phyloP scores from a whole-genome alignment of 2,888 invertebrate genomes.

The Drosophila rellima region DNA sequence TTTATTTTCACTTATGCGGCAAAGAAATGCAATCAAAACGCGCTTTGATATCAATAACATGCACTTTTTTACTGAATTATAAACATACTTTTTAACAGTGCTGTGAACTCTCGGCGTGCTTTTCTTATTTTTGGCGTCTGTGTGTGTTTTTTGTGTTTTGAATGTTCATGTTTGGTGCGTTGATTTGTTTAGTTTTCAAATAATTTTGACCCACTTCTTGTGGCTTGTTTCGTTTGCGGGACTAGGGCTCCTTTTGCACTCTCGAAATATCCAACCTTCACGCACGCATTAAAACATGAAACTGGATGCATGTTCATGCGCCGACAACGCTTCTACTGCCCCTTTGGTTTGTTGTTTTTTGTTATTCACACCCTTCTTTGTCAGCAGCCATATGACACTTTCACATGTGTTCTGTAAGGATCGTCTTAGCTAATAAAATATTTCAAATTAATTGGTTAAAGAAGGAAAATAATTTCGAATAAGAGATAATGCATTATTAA shows the following conservation, averaged over 20 bases:
- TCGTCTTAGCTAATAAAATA: background rate
- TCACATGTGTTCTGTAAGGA: background rate
- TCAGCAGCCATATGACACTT: slow-evolving; percentile 16
- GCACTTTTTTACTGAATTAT: slow-evolving; percentile 43
- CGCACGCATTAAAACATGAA: slow-evolving; percentile 75
- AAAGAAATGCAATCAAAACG: slow-evolving; percentile 66
- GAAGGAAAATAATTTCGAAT: background rate
- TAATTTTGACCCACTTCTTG: slow-evolving; percentile 75
- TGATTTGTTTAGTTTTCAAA: slow-evolving; percentile 50
- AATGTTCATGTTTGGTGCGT: slow-evolving; percentile 39
- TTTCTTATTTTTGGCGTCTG: slow-evolving; percentile 22
- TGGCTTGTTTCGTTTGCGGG: slow-evolving; percentile 41
- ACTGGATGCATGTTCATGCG: slow-evolving; percentile 71
- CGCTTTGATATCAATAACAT: slow-evolving; percentile 51
- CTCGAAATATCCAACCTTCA: slow-evolving; percentile 74
- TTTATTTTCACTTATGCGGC: slow-evolving; percentile 80
- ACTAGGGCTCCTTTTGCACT: slow-evolving; percentile 65
- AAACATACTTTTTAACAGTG: slow-evolving; percentile 57
- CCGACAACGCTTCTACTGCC: slow-evolving; percentile 65
- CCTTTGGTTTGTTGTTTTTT: slow-evolving; percentile 54
- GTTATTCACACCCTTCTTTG: slow-evolving; percentile 32
- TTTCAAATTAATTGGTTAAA: background rate
- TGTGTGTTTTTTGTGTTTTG: slow-evolving; percentile 32
- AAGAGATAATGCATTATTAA: background rate
- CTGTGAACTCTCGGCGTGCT: slow-evolving; percentile 41